A percentile compares a stretch with the other conserved stretches of the same genome.
Conservation (phyloP, 2,888 invertebrate species). For the Anorthoa munda region DNA sequence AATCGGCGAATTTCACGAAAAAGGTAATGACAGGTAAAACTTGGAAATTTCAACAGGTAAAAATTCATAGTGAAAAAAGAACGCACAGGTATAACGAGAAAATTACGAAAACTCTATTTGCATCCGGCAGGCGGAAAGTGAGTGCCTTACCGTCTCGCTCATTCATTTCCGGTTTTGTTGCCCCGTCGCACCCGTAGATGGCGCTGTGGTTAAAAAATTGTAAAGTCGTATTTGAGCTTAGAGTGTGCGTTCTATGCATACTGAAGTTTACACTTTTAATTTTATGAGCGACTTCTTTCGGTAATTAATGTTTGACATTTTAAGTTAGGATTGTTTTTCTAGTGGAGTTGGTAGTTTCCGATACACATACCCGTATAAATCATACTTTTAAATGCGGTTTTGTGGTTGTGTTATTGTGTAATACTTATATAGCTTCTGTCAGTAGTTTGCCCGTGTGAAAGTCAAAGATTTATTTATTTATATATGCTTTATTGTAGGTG, state of each 20-base stretch:
- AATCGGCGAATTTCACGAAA: slow-evolving; percentile 34
- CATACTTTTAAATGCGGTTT: too few species aligned
- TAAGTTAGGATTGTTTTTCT: slow-evolving; percentile 8
- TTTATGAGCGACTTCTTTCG: slow-evolving; percentile 32
- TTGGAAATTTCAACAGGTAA: slow-evolving; percentile 74
- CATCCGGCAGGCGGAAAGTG: slow-evolving; percentile 75
- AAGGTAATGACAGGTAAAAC: slow-evolving; percentile 36
- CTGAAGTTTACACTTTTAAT: slow-evolving; percentile 39
- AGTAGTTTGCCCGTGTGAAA: too few species aligned
- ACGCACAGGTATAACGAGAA: slow-evolving; percentile 67
- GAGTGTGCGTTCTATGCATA: slow-evolving; percentile 33
- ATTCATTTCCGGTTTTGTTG: slow-evolving; percentile 71
- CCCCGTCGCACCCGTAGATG: slow-evolving; percentile 56
- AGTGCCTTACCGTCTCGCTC: slow-evolving; percentile 67
- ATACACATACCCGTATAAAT: background rate
- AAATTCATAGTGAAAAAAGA: slow-evolving; percentile 59
- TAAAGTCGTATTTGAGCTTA: slow-evolving; percentile 17
- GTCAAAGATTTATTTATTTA: too few species aligned
- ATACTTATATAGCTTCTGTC: too few species aligned
- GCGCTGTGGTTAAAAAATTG: slow-evolving; percentile 57
- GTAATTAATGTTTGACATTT: slow-evolving; percentile 25
- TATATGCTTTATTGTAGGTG: too few species aligned
- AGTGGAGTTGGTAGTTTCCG: background rate
- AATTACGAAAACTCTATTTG: slow-evolving; percentile 78
- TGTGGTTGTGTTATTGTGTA: too few species aligned